phyloP scores from a whole-genome alignment of 2,888 invertebrate genomes.

The Cryptocephalus moraei region DNA sequence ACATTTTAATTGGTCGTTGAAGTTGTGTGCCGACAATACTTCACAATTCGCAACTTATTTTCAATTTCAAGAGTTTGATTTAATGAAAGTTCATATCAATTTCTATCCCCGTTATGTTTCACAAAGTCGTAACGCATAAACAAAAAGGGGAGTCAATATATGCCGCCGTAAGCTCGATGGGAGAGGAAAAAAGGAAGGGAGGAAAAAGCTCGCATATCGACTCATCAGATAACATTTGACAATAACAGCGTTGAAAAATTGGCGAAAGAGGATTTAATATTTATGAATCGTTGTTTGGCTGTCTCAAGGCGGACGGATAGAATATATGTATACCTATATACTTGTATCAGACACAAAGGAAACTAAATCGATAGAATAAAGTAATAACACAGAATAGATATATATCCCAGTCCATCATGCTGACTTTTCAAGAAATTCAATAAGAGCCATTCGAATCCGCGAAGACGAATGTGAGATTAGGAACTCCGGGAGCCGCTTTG shows the following conservation, averaged over 20 bases:
- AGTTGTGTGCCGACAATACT: too few relatives aligned
- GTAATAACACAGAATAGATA: constrained; percentile 35
- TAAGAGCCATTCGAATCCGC: constrained; percentile 26
- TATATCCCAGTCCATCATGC: constrained; percentile 34
- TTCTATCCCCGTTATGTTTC: too few relatives aligned
- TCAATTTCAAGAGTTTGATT: too few relatives aligned
- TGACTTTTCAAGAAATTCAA: constrained; percentile 32
- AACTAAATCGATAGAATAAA: constrained; percentile 32
- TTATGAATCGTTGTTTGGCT: constrained; percentile 19
- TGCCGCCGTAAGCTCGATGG: not conserved
- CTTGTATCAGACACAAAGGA: constrained; percentile 13
- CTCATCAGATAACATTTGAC: not conserved
- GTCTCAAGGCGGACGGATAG: constrained; percentile 13
- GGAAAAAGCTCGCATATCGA: too few relatives aligned
- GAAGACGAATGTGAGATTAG: constrained; percentile 30
- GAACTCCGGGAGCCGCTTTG: constrained; percentile 2
- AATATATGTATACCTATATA: constrained; percentile 7
- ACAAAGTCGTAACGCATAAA: too few relatives aligned
- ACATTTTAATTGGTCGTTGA: too few relatives aligned
- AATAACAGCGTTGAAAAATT: constrained; percentile 8
- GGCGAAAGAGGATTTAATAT: constrained; percentile 16
- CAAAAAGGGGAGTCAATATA: not conserved
- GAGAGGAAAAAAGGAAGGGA: too few relatives aligned
- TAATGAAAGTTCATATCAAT: too few relatives aligned
- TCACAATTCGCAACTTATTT: too few relatives aligned